Conservation (phyloP, 2,888 invertebrate species). For the Callyntrura sp. region DNA sequence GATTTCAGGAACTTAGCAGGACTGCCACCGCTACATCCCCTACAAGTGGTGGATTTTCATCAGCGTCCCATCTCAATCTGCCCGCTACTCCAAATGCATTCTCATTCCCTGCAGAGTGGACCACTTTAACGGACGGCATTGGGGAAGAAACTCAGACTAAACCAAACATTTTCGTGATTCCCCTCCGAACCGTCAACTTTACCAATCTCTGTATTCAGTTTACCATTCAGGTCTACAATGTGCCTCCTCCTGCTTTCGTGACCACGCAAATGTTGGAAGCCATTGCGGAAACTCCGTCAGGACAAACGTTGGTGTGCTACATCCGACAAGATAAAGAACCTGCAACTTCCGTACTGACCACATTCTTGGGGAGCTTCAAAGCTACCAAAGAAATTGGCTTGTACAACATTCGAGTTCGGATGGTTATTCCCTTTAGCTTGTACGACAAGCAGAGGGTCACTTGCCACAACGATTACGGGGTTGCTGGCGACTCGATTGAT, state of each 20-base stretch:
- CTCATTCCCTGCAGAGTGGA: too few species aligned
- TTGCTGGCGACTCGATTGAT: neutral
- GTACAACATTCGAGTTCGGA: neutral
- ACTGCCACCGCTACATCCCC: too few species aligned
- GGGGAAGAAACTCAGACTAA: too few species aligned
- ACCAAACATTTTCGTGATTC: too few species aligned
- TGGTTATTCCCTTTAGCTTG: neutral
- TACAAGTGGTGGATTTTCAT: too few species aligned
- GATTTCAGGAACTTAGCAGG: too few species aligned
- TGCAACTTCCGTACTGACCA: neutral
- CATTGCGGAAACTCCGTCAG: neutral
- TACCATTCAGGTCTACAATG: neutral
- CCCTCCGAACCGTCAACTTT: too few species aligned
- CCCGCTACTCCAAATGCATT: too few species aligned
- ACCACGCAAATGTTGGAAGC: constrained; percentile 3
- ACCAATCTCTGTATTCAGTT: neutral
- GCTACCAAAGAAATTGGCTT: neutral
- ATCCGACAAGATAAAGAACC: neutral
- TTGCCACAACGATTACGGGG: too few species aligned
- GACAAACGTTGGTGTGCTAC: neutral
- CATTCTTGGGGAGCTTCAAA: neutral
- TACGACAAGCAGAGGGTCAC: too few species aligned
- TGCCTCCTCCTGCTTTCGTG: neutral
- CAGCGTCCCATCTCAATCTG: too few species aligned
- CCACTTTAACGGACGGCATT: too few species aligned